These are phyloP conservation scores for Resseliella maxima DNA, from an alignment of 2,888 invertebrate genomes.

Conservation along the genomic window DNA sequence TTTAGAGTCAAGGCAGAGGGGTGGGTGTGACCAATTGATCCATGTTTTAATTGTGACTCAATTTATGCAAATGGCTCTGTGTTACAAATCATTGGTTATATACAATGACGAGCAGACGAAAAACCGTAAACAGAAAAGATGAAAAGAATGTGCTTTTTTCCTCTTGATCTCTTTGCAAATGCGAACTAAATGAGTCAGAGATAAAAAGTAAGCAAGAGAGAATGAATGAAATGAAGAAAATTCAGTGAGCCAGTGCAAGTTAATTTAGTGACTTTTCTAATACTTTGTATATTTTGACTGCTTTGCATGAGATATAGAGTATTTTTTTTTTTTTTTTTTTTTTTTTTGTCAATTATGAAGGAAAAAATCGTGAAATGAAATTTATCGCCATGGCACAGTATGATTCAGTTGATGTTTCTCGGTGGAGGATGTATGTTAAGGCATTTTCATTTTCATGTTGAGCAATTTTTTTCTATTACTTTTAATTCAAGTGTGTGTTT, in stretches of 20 bases:
- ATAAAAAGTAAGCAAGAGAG: no score
- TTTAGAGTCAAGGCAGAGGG: not conserved
- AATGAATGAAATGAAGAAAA: not conserved
- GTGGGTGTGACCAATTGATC: not conserved
- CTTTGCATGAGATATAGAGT: not conserved
- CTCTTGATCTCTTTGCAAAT: no score
- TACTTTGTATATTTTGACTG: not conserved
- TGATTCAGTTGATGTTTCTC: not conserved
- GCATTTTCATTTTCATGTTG: not conserved
- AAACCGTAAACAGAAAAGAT: not conserved
- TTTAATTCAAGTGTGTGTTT: not conserved
- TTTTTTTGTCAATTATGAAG: no score
- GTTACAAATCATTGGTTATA: constrained; percentile 26
- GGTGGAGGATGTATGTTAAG: not conserved
- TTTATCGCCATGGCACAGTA: not conserved
- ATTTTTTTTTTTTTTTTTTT: no score
- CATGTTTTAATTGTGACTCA: not conserved
- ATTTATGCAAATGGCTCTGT: constrained; percentile 22
- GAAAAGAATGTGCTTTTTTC: no score
- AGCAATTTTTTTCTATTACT: not conserved
- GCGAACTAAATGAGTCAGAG: no score
- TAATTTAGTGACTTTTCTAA: not conserved
- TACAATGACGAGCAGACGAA: not conserved
- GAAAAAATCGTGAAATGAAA: constrained; percentile 1
- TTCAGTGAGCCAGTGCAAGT: not conserved